Conservation (phyloP, 2,797 vertebrate species). For the Poeciliopsis turneri region DNA sequence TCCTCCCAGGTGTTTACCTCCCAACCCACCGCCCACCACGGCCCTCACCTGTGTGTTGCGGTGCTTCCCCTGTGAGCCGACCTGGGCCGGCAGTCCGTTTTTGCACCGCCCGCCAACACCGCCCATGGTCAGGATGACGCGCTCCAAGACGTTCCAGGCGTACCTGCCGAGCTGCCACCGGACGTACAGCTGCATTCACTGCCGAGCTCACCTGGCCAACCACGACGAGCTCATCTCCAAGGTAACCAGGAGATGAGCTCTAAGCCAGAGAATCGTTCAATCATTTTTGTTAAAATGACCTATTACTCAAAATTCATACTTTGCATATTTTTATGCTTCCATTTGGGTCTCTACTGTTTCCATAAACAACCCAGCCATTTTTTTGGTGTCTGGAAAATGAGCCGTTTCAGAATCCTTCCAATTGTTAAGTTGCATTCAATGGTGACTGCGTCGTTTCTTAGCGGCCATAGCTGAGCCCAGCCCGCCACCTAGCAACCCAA, state of each 20-base stretch:
- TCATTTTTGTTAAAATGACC: background rate
- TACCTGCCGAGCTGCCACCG: conserved; percentile 97
- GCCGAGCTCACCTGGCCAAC: conserved; percentile 97
- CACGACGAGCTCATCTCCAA: conserved; percentile 99
- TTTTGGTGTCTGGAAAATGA: too few species aligned
- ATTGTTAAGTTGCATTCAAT: too few species aligned
- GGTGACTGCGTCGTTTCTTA: too few species aligned
- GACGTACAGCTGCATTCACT: conserved; percentile 99
- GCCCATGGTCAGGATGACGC: conserved; percentile 91
- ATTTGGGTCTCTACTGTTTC: too few species aligned
- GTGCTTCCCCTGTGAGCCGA: conserved; percentile 99
- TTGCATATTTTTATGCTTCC: too few species aligned
- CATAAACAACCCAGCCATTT: too few species aligned
- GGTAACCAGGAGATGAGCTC: conserved; percentile 76
- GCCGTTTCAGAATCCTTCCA: too few species aligned
- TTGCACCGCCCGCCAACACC: conserved; percentile 93
- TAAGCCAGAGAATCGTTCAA: background rate
- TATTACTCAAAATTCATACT: too few species aligned
- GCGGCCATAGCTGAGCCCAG: too few species aligned
- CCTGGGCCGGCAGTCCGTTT: conserved; percentile 95
- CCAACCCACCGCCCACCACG: conserved; percentile 93
- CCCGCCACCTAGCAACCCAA: too few species aligned
- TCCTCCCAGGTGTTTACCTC: conserved; percentile 84
- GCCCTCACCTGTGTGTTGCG: conserved; percentile 99
- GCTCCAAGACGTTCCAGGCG: conserved; percentile 99